Evolutionary conservation across 1,140 invertebrate species (phyloP).

Genomic region (Latrodectus geometricus): DNA sequence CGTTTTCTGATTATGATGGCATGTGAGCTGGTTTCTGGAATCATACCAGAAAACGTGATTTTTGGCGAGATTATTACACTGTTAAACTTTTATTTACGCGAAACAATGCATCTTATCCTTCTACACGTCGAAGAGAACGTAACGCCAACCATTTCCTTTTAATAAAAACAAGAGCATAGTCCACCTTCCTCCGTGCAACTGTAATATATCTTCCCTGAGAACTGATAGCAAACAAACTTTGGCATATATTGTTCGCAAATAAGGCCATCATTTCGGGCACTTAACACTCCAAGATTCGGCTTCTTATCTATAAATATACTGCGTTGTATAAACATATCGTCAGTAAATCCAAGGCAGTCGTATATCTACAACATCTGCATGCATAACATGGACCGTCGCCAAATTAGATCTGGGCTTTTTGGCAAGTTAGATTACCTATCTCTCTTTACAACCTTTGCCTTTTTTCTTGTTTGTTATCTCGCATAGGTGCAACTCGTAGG

Average conservation of each 20-base stretch:
- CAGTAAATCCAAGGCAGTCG: background rate
- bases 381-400: background rate
- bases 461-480: background rate
- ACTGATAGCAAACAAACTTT: background rate
- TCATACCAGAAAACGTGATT: too few species aligned
- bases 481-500: background rate
- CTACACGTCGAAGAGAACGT: too few species aligned
- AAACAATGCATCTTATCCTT: too few species aligned
- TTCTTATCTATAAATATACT: background rate
- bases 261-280: background rate
- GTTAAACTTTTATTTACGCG: too few species aligned
- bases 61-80: too few species aligned
- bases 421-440: background rate
- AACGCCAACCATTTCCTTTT: too few species aligned
- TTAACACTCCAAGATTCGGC: background rate
- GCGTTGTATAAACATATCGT: background rate
- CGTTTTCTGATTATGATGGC: too few species aligned
- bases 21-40: too few species aligned
- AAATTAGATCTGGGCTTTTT: background rate
- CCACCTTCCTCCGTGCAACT: too few species aligned
- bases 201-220: too few species aligned
- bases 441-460: background rate
- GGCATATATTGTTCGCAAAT: background rate
- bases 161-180: too few species aligned
- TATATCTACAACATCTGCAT: background rate